Conservation (phyloP, 2,888 invertebrate genomes). For the Leucoma salicis region DNA sequence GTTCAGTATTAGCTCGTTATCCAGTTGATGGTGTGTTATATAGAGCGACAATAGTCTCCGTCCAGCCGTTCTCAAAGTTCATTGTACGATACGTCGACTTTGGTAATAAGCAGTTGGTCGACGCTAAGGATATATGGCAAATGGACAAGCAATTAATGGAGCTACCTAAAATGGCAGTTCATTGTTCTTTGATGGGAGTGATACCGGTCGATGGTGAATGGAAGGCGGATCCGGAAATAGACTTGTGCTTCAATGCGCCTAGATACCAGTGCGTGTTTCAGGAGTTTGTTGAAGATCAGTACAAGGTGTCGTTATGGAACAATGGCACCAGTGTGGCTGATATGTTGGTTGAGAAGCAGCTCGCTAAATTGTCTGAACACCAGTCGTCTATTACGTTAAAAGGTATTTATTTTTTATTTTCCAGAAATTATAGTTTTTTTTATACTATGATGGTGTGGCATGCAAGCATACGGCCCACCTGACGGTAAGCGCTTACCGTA, state of each 20-base stretch:
- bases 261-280: constrained; percentile 83
- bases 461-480: too few relatives aligned
- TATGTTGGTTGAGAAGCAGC: constrained; percentile 69
- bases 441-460: too few relatives aligned
- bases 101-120: constrained; percentile 86
- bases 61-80: constrained; percentile 82
- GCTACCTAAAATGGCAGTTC: constrained; percentile 86
- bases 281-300: constrained; percentile 65
- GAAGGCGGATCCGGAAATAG: constrained; percentile 78
- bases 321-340: constrained; percentile 74
- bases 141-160: constrained; percentile 85
- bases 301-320: constrained; percentile 73
- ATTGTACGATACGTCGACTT: constrained; percentile 89
- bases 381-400: constrained; percentile 67
- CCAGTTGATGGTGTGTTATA: constrained; percentile 87
- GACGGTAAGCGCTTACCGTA: too few relatives aligned
- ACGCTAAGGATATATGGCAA: constrained; percentile 85
- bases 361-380: constrained; percentile 65
- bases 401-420: constrained; percentile 41
- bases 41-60: constrained; percentile 84
- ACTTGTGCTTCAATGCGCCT: constrained; percentile 84
- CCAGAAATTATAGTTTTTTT: too few relatives aligned
- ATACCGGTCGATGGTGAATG: constrained; percentile 82
- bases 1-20: constrained; percentile 86
- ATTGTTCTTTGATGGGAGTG: constrained; percentile 85